Evolutionary conservation across 2,888 invertebrate species (phyloP).

Genomic region (Augiades crinisus): DNA sequence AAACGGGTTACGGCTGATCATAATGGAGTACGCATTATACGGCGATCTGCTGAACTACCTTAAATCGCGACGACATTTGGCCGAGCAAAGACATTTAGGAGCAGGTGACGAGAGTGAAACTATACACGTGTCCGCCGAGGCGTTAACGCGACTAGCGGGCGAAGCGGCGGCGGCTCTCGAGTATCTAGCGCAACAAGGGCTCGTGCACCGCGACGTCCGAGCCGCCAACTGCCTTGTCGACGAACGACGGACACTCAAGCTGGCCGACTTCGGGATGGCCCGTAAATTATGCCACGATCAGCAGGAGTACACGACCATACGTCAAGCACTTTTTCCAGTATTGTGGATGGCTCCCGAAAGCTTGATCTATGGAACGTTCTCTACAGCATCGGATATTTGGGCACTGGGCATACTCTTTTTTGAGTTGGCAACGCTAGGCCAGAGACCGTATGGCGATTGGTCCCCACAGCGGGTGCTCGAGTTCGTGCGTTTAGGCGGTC

Average conservation of each 20-base stretch:
- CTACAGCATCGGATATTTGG: conserved; percentile 93
- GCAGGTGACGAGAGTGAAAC: conserved; percentile 83
- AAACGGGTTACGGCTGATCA: conserved; percentile 90
- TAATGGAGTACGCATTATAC: conserved; percentile 95
- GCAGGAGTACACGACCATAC: conserved; percentile 87
- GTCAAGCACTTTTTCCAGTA: conserved; percentile 91
- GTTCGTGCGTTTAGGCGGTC: conserved; percentile 82
- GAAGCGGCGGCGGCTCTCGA: conserved; percentile 86
- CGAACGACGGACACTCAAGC: conserved; percentile 85
- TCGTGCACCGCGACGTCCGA: conserved; percentile 92
- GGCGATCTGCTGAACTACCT: conserved; percentile 94
- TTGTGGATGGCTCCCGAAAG: conserved; percentile 97
- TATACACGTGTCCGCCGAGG: conserved; percentile 44
- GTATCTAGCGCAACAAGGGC: conserved; percentile 88
- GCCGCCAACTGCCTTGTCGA: conserved; percentile 90
- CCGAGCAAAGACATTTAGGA: conserved; percentile 85
- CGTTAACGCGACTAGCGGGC: conserved; percentile 48
- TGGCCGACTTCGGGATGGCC: conserved; percentile 89
- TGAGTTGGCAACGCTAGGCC: conserved; percentile 93
- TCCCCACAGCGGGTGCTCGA: conserved; percentile 85
- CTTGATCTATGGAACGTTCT: conserved; percentile 88
- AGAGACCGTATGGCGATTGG: conserved; percentile 91
- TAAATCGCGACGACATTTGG: conserved; percentile 85
- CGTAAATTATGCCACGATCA: conserved; percentile 88
- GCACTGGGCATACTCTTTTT: conserved; percentile 91